phyloP scores from a whole-genome alignment of 2,113 vertebrate species.

The Ovis aries region DNA sequence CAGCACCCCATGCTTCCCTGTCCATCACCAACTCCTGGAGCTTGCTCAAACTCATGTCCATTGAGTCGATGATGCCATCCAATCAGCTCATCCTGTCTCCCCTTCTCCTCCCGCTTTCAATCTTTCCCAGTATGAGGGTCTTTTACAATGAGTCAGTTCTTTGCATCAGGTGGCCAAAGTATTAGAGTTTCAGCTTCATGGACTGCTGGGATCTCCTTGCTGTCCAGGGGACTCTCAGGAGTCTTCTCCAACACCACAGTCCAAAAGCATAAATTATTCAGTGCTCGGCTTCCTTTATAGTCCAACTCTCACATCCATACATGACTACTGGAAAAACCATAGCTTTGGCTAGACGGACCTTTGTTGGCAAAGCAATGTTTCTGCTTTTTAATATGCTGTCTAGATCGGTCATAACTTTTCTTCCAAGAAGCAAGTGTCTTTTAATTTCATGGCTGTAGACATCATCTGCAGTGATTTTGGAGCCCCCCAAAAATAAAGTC shows the following conservation, averaged over 20 bases:
- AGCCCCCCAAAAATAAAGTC: background rate
- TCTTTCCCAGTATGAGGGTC: background rate
- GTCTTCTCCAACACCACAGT: background rate
- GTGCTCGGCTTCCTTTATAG: background rate
- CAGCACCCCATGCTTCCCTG: background rate
- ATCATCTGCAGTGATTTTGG: background rate
- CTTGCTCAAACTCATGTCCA: background rate
- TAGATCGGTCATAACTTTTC: background rate
- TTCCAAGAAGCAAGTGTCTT: background rate
- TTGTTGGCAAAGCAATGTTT: rapidly evolving
- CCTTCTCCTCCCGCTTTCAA: background rate
- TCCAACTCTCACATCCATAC: background rate
- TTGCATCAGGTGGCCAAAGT: background rate
- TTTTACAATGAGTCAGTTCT: background rate
- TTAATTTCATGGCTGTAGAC: background rate
- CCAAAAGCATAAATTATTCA: background rate
- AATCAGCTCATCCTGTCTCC: background rate
- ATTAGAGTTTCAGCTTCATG: background rate
- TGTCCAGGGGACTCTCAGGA: background rate
- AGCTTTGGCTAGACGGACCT: background rate
- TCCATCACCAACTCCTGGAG: background rate
- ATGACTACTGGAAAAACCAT: background rate
- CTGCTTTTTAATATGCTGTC: background rate
- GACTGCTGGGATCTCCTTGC: background rate
- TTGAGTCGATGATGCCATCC: background rate